These are phyloP conservation scores for Amazona guildingii DNA, from an alignment of 2,113 vertebrate species.

Conservation along the genomic window DNA sequence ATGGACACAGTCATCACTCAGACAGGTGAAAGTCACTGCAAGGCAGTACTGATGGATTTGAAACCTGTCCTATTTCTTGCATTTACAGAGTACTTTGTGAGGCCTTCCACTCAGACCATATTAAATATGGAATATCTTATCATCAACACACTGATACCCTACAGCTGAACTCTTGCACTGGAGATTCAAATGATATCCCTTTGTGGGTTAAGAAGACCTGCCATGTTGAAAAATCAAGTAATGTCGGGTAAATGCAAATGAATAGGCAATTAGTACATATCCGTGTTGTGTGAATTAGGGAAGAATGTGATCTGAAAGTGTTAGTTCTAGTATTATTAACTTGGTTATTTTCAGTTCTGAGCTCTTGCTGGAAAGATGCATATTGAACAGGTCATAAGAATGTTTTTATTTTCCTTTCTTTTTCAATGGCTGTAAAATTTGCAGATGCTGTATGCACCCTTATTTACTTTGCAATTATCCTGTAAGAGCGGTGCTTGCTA, in stretches of 20 bases:
- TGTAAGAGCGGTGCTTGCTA: not conserved
- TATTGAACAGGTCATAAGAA: not conserved
- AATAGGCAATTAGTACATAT: not conserved
- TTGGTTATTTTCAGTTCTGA: not conserved
- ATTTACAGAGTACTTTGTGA: not conserved
- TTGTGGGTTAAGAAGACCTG: not conserved
- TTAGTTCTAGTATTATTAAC: not conserved
- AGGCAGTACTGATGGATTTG: not conserved
- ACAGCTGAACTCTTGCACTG: not conserved
- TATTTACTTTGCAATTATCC: not conserved
- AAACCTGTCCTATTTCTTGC: not conserved
- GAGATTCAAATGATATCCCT: not conserved
- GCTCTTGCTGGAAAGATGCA: not conserved
- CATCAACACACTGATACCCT: not conserved
- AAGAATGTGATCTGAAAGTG: not conserved
- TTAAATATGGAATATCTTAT: not conserved
- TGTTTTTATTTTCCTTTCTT: not conserved
- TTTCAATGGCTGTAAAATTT: not conserved
- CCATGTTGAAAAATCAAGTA: not conserved
- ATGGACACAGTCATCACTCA: not conserved
- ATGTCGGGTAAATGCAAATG: not conserved
- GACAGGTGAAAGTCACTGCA: not conserved
- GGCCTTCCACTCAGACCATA: not conserved
- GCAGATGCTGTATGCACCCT: not conserved
- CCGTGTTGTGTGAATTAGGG: not conserved